Evolutionary conservation across 2,113 vertebrate species (phyloP).

Genomic region (Tupaia tana): DNA sequence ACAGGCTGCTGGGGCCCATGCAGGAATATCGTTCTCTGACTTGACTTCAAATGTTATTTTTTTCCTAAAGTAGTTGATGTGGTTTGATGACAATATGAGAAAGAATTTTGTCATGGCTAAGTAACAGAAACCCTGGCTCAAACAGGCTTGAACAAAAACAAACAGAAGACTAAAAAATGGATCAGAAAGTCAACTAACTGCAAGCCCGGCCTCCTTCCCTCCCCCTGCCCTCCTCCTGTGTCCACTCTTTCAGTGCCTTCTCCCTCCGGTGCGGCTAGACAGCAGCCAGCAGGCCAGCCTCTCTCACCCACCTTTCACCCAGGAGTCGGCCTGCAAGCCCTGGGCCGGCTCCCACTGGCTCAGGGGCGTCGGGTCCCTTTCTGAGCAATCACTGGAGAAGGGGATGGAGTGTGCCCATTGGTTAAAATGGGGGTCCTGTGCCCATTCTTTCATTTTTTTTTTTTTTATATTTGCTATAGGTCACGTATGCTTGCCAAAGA

Average conservation of each 20-base stretch:
- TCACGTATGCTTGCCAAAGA: no score
- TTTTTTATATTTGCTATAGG: no score
- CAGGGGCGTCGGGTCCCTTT: no score
- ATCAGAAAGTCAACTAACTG: rapidly evolving
- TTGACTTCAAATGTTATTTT: not conserved
- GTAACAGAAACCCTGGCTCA: not conserved
- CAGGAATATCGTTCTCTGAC: not conserved
- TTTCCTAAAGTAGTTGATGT: not conserved
- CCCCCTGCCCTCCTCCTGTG: not conserved
- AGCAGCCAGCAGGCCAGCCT: not conserved
- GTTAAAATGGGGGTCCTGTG: rapidly evolving
- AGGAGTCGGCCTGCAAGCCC: not conserved
- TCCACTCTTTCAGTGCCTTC: not conserved
- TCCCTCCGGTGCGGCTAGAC: not conserved
- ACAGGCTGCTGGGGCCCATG: not conserved
- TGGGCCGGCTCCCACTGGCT: not conserved
- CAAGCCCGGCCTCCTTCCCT: no score
- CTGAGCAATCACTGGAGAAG: not conserved
- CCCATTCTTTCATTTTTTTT: not conserved
- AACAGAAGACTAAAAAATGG: not conserved
- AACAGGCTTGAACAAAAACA: not conserved
- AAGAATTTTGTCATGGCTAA: not conserved
- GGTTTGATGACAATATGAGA: not conserved
- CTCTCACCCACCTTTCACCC: not conserved
- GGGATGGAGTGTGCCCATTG: not conserved